Conservation (phyloP, 2,797 vertebrate species). For the Mustela erminea region DNA sequence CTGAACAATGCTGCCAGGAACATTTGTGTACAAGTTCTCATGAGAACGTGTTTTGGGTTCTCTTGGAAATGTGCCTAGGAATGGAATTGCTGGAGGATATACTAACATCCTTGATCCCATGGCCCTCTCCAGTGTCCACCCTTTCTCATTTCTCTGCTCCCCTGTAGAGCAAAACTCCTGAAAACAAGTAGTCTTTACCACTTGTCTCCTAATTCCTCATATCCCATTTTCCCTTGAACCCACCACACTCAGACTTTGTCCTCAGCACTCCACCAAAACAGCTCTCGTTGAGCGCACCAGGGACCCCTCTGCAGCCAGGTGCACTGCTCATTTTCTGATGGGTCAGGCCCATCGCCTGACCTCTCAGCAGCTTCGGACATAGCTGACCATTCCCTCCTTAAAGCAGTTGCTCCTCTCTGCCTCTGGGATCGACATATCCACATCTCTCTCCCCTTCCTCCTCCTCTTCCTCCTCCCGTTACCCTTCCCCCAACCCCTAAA, state of each 20-base stretch:
- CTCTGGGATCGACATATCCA: not conserved
- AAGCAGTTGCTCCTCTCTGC: not conserved
- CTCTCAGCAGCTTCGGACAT: not conserved
- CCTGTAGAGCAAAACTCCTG: not conserved
- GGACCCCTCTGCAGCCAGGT: not conserved
- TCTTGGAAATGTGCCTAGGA: not conserved
- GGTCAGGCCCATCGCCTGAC: not conserved
- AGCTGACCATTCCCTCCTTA: not conserved
- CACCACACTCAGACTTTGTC: not conserved
- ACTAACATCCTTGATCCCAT: not conserved
- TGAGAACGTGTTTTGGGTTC: not conserved
- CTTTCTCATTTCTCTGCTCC: slow-evolving; percentile 23
- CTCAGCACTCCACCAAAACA: not conserved
- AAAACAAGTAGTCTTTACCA: not conserved
- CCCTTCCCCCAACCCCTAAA: not conserved
- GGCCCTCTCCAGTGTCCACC: not conserved
- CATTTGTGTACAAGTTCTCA: not conserved
- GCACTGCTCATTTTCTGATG: not conserved
- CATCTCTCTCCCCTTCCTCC: not conserved
- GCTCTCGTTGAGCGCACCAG: not conserved
- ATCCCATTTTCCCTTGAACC: not conserved
- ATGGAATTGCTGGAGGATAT: not conserved
- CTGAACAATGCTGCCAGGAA: not conserved
- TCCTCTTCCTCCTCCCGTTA: not conserved
- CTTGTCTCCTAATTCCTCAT: not conserved